These are phyloP conservation scores for Rhizoglyphus robini DNA, from an alignment of 1,140 invertebrate species.

Conservation along the genomic window DNA sequence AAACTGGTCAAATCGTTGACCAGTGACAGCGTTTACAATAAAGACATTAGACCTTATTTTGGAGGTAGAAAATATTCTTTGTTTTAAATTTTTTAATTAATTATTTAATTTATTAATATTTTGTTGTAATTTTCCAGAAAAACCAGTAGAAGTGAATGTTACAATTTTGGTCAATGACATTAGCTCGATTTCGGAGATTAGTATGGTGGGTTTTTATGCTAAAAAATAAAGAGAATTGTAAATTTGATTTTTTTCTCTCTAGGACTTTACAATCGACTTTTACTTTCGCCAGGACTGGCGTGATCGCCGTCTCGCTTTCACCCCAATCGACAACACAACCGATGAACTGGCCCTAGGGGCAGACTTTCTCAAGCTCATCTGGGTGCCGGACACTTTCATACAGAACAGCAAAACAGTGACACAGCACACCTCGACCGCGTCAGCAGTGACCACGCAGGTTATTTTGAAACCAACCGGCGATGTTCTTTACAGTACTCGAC, in stretches of 20 bases:
- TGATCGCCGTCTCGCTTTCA: no score
- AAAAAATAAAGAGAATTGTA: no score
- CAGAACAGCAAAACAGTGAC: background rate
- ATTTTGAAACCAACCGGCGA: background rate
- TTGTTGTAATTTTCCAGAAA: no score
- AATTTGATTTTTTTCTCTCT: no score
- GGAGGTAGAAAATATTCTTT: no score
- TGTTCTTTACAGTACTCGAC: background rate
- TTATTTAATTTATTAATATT: no score
- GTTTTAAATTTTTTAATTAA: no score
- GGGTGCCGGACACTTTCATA: conserved; percentile 3
- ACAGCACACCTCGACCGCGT: background rate
- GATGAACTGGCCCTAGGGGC: background rate
- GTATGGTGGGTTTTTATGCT: conserved; percentile 20
- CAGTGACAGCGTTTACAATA: background rate
- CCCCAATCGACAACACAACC: no score
- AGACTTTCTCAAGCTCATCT: background rate
- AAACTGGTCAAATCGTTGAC: background rate
- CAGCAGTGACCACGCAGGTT: background rate
- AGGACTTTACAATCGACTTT: conserved; percentile 14
- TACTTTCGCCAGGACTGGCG: conserved; percentile 3
- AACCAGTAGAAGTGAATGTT: conserved; percentile 20
- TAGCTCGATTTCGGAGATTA: conserved; percentile 21
- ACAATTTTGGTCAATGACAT: conserved; percentile 20
- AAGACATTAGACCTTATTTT: conserved; percentile 8